phyloP scores from a whole-genome alignment of 1,140 invertebrate genomes.

The Cotesia vestalis region DNA sequence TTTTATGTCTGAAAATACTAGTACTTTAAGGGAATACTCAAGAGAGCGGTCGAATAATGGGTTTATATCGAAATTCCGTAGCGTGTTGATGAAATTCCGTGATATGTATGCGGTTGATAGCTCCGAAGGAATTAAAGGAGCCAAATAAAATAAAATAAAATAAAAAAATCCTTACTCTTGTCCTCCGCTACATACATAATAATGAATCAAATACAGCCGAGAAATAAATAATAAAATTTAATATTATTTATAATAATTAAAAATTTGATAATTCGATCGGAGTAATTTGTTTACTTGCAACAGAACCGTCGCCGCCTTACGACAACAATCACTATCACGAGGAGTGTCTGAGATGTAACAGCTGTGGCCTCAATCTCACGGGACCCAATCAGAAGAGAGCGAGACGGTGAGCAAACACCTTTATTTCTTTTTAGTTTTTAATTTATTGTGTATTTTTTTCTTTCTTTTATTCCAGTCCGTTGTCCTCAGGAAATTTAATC shows the following conservation, averaged over 20 bases:
- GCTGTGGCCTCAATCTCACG: conserved; percentile 90
- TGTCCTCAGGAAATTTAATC: no score
- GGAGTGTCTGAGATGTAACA: conserved; percentile 94
- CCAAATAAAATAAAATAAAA: background rate
- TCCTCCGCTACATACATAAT: background rate
- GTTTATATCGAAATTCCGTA: conserved; percentile 59
- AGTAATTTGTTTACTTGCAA: no score
- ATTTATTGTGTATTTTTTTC: no score
- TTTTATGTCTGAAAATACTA: no score
- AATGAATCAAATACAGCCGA: background rate
- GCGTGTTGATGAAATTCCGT: conserved; percentile 49
- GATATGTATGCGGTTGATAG: conserved; percentile 2
- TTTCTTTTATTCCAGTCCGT: no score
- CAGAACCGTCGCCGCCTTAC: conserved; percentile 88
- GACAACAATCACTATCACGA: conserved; percentile 96
- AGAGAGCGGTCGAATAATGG: no score
- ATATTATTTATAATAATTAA: background rate
- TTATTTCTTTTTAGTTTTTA: conserved; percentile 3
- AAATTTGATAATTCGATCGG: background rate
- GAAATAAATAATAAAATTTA: background rate
- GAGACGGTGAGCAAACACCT: conserved; percentile 55
- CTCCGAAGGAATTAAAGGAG: background rate
- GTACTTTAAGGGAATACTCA: no score
- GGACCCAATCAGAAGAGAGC: conserved; percentile 87
- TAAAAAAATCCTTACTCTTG: background rate